Percentiles rank a stretch among this genome's conserved stretches.
phyloP scores from a whole-genome alignment of 2,888 invertebrate species.

The Drosophila diplacantha region DNA sequence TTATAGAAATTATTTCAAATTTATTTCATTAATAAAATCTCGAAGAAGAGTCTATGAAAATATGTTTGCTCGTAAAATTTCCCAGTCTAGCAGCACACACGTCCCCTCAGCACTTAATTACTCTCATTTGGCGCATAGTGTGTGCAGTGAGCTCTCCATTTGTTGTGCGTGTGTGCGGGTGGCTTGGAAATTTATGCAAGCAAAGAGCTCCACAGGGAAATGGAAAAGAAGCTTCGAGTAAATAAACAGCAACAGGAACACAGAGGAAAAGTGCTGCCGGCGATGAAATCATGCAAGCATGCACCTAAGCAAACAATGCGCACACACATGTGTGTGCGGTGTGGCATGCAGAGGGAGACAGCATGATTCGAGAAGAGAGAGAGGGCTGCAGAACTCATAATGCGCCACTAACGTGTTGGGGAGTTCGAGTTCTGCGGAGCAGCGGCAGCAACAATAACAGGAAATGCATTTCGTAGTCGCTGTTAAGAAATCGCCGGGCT shows the following conservation, averaged over 20 bases:
- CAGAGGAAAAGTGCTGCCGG: slow-evolving; percentile 62
- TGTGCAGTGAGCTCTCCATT: slow-evolving; percentile 35
- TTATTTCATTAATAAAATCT: neutral
- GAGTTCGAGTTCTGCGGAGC: slow-evolving; percentile 27
- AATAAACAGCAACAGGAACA: slow-evolving; percentile 58
- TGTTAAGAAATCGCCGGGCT: slow-evolving; percentile 63
- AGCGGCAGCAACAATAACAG: slow-evolving; percentile 60
- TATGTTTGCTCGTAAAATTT: neutral
- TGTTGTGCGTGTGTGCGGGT: slow-evolving; percentile 28
- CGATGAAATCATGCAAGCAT: slow-evolving; percentile 65
- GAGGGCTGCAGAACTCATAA: slow-evolving; percentile 44
- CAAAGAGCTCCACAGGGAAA: slow-evolving; percentile 48
- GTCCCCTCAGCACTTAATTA: slow-evolving; percentile 30
- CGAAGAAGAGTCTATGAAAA: neutral
- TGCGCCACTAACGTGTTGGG: slow-evolving; percentile 49
- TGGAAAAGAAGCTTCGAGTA: slow-evolving; percentile 67
- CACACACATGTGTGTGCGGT: slow-evolving; percentile 23
- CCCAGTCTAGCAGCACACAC: neutral
- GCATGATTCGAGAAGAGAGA: neutral
- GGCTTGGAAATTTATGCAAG: slow-evolving; percentile 59
- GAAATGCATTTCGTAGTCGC: slow-evolving; percentile 67
- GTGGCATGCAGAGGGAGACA: neutral
- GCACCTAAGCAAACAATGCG: slow-evolving; percentile 63
- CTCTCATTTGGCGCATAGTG: slow-evolving; percentile 30
- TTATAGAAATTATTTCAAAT: too few species aligned